Percentiles rank a stretch among this genome's conserved stretches.
Evolutionary conservation across 2,797 vertebrate species (phyloP).

Genomic region (Microchirus variegatus): DNA sequence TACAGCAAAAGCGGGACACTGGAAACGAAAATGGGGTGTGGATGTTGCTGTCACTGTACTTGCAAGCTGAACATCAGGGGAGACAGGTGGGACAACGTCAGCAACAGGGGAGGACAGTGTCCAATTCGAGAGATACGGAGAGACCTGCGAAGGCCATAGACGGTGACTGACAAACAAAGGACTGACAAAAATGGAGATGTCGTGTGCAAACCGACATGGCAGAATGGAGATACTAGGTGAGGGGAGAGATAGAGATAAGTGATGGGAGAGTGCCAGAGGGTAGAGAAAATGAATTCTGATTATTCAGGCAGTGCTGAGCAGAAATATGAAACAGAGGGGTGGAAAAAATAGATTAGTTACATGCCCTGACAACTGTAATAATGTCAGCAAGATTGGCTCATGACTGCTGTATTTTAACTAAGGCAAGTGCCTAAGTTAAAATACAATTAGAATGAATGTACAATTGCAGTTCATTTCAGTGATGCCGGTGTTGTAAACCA

Average conservation of each 20-base stretch:
- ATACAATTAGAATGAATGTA: background rate
- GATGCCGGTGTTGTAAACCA: conserved; percentile 1
- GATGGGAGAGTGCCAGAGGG: conserved; percentile 24
- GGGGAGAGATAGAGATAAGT: conserved; percentile 2
- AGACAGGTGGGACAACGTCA: no score
- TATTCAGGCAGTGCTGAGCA: conserved; percentile 28
- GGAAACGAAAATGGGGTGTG: background rate
- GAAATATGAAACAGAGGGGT: conserved; percentile 27
- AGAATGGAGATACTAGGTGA: conserved; percentile 17
- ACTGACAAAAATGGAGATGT: conserved; percentile 39
- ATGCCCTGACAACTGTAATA: conserved; percentile 21
- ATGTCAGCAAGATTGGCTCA: conserved; percentile 20
- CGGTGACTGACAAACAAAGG: conserved; percentile 42
- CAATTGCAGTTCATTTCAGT: background rate
- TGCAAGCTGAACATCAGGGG: background rate
- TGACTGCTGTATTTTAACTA: conserved; percentile 1
- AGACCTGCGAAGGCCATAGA: conserved; percentile 12
- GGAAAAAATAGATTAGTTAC: conserved; percentile 21
- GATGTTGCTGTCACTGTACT: conserved; percentile 4
- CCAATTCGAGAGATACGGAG: conserved; percentile 12
- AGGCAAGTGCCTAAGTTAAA: background rate
- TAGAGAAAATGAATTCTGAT: conserved; percentile 39
- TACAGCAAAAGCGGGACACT: conserved; percentile 19
- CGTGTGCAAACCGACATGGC: conserved; percentile 16
- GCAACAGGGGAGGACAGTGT: conserved; percentile 6